phyloP scores from a whole-genome alignment of 2,113 vertebrate genomes.

The Sander lucioperca region DNA sequence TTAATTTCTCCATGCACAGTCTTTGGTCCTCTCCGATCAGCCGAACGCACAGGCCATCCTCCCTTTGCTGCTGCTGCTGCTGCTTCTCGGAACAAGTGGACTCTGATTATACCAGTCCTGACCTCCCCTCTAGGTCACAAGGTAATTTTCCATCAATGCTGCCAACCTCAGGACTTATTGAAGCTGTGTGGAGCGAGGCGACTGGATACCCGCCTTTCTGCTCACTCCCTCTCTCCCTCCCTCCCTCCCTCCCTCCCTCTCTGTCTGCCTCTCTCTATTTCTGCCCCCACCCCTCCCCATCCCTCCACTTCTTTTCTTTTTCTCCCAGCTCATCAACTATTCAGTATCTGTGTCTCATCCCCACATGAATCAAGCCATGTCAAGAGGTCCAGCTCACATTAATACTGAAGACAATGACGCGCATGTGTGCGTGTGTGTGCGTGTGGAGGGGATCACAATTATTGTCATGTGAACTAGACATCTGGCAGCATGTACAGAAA shows the following conservation, averaged over 20 bases:
- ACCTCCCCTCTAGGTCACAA: slow-evolving; percentile 63
- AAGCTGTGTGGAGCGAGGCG: slow-evolving; percentile 57
- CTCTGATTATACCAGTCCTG: slow-evolving; percentile 50
- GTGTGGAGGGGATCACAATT: slow-evolving; percentile 45
- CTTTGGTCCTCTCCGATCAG: slow-evolving; percentile 48
- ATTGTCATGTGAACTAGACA: slow-evolving; percentile 70
- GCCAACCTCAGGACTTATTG: slow-evolving; percentile 65
- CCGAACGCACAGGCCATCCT: slow-evolving; percentile 63
- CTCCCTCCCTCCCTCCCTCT: slow-evolving; percentile 38
- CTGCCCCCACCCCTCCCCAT: slow-evolving; percentile 60
- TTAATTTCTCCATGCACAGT: slow-evolving; percentile 76
- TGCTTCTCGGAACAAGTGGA: slow-evolving; percentile 40
- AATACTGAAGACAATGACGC: slow-evolving; percentile 64
- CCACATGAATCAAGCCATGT: slow-evolving; percentile 79
- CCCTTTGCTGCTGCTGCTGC: slow-evolving; percentile 40
- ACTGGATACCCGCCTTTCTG: slow-evolving; percentile 66
- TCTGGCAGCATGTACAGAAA: slow-evolving; percentile 50
- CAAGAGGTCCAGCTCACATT: slow-evolving; percentile 74
- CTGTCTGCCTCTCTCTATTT: slow-evolving; percentile 66
- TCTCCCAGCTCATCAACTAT: slow-evolving; percentile 85
- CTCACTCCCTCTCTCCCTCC: slow-evolving; percentile 44
- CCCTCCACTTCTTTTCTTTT: slow-evolving; percentile 71
- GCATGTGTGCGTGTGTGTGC: slow-evolving; percentile 19
- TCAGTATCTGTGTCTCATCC: slow-evolving; percentile 82
- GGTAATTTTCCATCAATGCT: slow-evolving; percentile 78